These are phyloP conservation scores for Otolemur crassicaudatus DNA, from an alignment of 2,797 vertebrate species.

Conservation along the genomic window DNA sequence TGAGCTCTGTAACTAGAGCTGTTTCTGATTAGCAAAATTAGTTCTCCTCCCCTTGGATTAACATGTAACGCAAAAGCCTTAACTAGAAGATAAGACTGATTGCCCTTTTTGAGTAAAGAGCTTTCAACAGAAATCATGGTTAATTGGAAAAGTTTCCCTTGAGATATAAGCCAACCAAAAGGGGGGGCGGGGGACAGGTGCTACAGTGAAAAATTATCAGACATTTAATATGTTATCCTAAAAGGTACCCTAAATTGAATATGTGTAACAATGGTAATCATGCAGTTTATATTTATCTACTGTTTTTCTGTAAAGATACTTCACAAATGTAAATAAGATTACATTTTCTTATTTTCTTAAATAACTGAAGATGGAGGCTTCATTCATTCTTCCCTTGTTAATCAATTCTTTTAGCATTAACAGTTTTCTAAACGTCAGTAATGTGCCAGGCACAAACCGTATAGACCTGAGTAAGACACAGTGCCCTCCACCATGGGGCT, in stretches of 20 bases:
- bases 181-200: not conserved
- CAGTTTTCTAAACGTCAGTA: not conserved
- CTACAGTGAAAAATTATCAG: slow-evolving; percentile 44
- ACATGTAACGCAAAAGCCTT: slow-evolving; percentile 42
- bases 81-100: slow-evolving; percentile 72
- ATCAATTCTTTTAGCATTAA: not conserved
- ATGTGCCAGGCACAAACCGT: not conserved
- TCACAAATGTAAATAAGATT: slow-evolving; percentile 48
- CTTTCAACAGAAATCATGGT: slow-evolving; percentile 76
- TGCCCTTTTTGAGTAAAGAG: slow-evolving; percentile 56
- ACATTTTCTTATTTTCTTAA: not conserved
- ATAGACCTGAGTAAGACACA: not conserved
- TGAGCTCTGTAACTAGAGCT: slow-evolving; percentile 50
- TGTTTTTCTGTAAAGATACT: slow-evolving; percentile 46
- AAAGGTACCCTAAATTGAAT: not conserved
- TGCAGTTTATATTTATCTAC: not conserved
- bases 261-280: not conserved
- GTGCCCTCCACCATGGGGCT: not conserved
- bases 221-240: slow-evolving; percentile 38
- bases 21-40: slow-evolving; percentile 74
- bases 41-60: slow-evolving; percentile 42
- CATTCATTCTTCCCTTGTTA: not conserved
- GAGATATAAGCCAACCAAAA: slow-evolving; percentile 45
- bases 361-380: not conserved
- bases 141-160: slow-evolving; percentile 66